Evolutionary conservation across 2,888 invertebrate species (phyloP).

Genomic region (Auanema sp.): DNA sequence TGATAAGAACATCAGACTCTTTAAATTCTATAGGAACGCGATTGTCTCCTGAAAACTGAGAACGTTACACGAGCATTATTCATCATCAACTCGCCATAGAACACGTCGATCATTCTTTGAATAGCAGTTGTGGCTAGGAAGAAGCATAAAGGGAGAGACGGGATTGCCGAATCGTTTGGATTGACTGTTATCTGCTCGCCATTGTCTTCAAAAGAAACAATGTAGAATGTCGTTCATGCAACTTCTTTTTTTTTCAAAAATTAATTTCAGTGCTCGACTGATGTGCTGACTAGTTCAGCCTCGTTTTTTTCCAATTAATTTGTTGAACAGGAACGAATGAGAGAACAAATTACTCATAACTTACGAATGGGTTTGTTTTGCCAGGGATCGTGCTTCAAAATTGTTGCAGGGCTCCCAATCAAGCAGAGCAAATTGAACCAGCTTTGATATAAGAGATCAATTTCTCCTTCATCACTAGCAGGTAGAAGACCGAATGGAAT

Average conservation of each 20-base stretch:
- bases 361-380: slow-evolving; percentile 36
- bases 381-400: slow-evolving; percentile 37
- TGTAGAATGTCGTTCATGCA: slow-evolving; percentile 19
- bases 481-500: slow-evolving; percentile 28
- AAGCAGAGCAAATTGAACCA: slow-evolving; percentile 46
- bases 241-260: not conserved
- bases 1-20: slow-evolving; percentile 4
- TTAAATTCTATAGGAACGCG: slow-evolving; percentile 12
- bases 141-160: slow-evolving; percentile 48
- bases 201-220: slow-evolving; percentile 24
- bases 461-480: slow-evolving; percentile 31
- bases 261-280: not conserved
- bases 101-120: slow-evolving; percentile 56
- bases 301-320: not conserved
- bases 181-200: not conserved
- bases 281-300: not conserved
- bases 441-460: slow-evolving; percentile 35
- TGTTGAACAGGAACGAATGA: not conserved
- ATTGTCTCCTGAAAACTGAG: slow-evolving; percentile 10
- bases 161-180: slow-evolving; percentile 14
- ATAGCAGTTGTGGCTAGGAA: slow-evolving; percentile 54
- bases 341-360: slow-evolving; percentile 2
- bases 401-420: slow-evolving; percentile 35
- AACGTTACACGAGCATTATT: not conserved
- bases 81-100: slow-evolving; percentile 46